Base-by-base conservation (phyloP, 2,113 vertebrate genomes). In the Mesembrinibis cayennensis region DNA sequence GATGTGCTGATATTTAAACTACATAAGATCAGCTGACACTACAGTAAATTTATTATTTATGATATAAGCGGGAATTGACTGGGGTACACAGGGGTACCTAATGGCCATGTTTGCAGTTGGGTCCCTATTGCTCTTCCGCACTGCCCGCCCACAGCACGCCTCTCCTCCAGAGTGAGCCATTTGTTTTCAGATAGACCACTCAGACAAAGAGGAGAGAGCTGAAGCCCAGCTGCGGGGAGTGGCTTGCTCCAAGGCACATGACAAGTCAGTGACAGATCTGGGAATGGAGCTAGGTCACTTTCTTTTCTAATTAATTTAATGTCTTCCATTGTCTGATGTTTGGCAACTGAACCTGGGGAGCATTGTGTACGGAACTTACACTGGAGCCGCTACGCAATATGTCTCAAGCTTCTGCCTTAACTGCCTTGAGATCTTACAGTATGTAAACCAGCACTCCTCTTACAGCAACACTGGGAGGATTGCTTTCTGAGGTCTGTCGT, bases 131-230 rank as follows among this genome's bases (percentile, higher is more conserved):
- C 61, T 67, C 58, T 49, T 63, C 61, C 65, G 73, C 61, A 4
- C 32, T 63, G 67, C 27, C 2, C 1, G 10, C 62, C 55, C 36
- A 19, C 0, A 0, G n/a, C 40, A 30, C 0, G 2, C 45, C 52
- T 62, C 42, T 66, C 20, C 38, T 56, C 36, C 66, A 7, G 53
- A 61, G 69, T 2, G 0, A 61, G 61, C 58, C 70, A 30, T 87
- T 76, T 87, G 45, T 89, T 95, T 91, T 65, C 77, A 73, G 8
- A 49, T 5, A 79, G 69, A 93, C 78, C 76, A 36, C 65, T 53
- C 87, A 89, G 80, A 95, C 87, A 97, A 95, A 95, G 95, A 36
- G 4, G 79, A 79, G 74, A 63, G 83, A 76, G 55, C 77, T 45
- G 66, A 70, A 90, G 62, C 61, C 82, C 73, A 85, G 90, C 74